These are phyloP conservation scores for Scolopax bukidnonensis DNA, from an alignment of 2,797 vertebrate species.

Conservation along the genomic window DNA sequence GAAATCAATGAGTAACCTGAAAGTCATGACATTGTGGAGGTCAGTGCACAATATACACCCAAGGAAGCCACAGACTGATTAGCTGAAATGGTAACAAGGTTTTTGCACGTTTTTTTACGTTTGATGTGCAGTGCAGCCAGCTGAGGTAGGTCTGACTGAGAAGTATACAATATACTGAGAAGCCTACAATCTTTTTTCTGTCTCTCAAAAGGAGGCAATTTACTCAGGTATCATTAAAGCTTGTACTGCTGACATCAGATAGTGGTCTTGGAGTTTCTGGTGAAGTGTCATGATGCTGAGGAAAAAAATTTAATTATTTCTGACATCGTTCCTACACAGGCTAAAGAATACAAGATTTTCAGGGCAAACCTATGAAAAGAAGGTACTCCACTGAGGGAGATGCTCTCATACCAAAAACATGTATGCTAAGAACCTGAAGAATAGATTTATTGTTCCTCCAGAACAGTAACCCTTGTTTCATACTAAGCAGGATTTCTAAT, in stretches of 20 bases:
- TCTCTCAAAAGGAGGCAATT: background rate
- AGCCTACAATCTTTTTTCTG: background rate
- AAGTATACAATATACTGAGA: background rate
- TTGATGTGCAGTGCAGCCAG: background rate
- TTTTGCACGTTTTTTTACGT: background rate
- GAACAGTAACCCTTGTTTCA: background rate
- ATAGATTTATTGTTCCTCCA: background rate
- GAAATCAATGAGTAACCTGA: conserved; percentile 54
- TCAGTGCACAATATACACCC: background rate
- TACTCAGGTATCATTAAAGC: background rate
- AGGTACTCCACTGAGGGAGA: background rate
- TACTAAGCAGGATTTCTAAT: background rate
- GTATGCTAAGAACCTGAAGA: background rate
- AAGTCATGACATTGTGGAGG: conserved; percentile 59
- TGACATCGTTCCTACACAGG: background rate
- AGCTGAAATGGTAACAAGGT: background rate
- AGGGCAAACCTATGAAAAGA: background rate
- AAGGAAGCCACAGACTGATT: background rate
- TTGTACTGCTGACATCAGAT: background rate
- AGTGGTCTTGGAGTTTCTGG: background rate
- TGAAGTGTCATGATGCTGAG: background rate
- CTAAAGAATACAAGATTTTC: background rate
- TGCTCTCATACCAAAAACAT: background rate
- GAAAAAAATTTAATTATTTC: conserved; percentile 12
- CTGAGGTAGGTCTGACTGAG: background rate